Conservation (phyloP, 1,140 invertebrate genomes). For the Campoletis sonorensis region DNA sequence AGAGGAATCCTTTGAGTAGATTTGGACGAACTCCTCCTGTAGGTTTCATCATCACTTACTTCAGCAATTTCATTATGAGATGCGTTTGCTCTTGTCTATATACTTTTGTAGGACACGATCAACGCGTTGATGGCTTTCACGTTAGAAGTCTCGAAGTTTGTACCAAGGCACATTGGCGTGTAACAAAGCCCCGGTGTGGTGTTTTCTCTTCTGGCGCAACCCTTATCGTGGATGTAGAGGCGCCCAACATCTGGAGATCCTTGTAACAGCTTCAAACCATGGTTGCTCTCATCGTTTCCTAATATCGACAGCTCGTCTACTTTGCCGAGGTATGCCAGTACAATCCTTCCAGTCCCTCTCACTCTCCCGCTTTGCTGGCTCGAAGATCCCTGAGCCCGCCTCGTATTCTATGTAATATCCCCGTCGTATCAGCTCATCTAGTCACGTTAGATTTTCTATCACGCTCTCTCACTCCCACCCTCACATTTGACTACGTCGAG, state of each 20-base stretch:
- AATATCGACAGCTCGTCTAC: slow-evolving; percentile 71
- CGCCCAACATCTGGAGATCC: slow-evolving; percentile 53
- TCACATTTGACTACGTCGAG: not conserved
- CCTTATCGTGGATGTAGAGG: not conserved
- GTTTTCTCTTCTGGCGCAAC: not conserved
- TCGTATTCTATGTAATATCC: slow-evolving; percentile 65
- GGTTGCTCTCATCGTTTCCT: slow-evolving; percentile 48
- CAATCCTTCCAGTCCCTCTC: not conserved
- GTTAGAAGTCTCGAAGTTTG: slow-evolving; percentile 20
- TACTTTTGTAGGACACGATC: slow-evolving; percentile 30
- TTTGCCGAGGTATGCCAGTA: slow-evolving; percentile 62
- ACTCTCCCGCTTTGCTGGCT: not conserved
- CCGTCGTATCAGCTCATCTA: slow-evolving; percentile 47
- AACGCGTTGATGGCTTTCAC: slow-evolving; percentile 19
- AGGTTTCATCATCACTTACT: too few relatives aligned
- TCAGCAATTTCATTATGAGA: not conserved
- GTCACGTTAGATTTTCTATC: slow-evolving; percentile 39
- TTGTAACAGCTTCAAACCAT: slow-evolving; percentile 2
- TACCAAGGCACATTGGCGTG: not conserved
- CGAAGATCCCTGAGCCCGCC: not conserved
- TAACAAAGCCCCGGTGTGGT: slow-evolving; percentile 38
- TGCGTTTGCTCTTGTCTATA: not conserved
- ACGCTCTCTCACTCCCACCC: not conserved
- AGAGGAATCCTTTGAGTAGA: too few relatives aligned
- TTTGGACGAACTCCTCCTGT: too few relatives aligned